These are phyloP conservation scores for Drosophila parabipectinata DNA, from an alignment of 1,140 invertebrate species.

Conservation along the genomic window DNA sequence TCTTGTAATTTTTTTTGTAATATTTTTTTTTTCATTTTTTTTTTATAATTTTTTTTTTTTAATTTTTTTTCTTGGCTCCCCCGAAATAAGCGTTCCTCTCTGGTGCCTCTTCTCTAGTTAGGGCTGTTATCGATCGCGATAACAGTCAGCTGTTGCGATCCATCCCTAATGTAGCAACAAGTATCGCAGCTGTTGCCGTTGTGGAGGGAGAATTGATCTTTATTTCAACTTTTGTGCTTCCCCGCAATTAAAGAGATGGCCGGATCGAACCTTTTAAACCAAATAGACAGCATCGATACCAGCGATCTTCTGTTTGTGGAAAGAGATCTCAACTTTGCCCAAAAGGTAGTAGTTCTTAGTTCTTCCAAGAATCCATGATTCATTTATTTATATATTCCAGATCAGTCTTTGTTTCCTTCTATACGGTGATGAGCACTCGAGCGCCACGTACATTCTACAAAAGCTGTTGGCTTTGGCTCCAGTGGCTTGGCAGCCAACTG, in stretches of 20 bases:
- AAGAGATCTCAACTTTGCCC: constrained; percentile 59
- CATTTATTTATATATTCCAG: constrained; percentile 30
- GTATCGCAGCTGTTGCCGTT: neutral
- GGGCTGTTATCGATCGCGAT: neutral
- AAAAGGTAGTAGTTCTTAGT: constrained; percentile 48
- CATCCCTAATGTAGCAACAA: constrained; percentile 2
- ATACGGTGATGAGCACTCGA: constrained; percentile 54
- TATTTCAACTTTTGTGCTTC: constrained; percentile 28
- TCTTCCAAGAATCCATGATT: neutral
- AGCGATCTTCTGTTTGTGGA: constrained; percentile 71
- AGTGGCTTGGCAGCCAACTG: constrained; percentile 19
- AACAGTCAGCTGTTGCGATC: constrained; percentile 7
- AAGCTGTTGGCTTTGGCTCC: constrained; percentile 46
- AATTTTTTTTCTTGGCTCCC: no score
- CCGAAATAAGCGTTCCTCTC: no score
- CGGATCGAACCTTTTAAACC: constrained; percentile 18
- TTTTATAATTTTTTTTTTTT: no score
- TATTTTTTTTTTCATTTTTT: no score
- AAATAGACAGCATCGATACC: constrained; percentile 48
- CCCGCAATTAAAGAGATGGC: constrained; percentile 18
- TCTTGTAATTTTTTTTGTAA: no score
- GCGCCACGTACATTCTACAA: constrained; percentile 62
- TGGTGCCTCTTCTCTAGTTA: neutral
- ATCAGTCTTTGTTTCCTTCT: constrained; percentile 67
- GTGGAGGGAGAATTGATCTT: neutral